Base-by-base conservation (phyloP, 2,113 vertebrate genomes). In the Miniopterus natalensis region DNA sequence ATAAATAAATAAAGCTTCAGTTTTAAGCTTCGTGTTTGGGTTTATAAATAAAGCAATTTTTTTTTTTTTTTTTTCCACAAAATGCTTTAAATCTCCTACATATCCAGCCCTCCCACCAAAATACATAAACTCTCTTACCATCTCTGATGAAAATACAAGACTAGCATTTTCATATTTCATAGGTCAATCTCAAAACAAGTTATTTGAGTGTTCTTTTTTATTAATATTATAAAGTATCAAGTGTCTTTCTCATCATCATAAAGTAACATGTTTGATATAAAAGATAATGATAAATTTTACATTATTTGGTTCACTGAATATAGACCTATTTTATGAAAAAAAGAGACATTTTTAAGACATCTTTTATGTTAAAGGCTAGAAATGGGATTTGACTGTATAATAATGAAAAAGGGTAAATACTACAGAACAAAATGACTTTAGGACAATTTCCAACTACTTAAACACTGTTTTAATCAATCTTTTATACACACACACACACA, bases 321-420 rank as follows among this genome's bases (percentile, higher is more conserved):
- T 36, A 98, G 68, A 96, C 15, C 29, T 63, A 92, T 63, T 97
- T 89, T 93, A 47, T 94, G 94, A 95, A 92, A 91, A 8, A 94
- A 95, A 93, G 23, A 84, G 66, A 36, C 3, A 90, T 94, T 96
- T 98, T 88, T 75, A 97, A 96, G 96, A 95, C 63, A 87, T 80
- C 92, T 97, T 98, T 98, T 97, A 90, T 86, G 55, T 98, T 98
- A 97, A 96, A 97, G 89, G 83, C 17, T 97, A 97, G 70, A 98
- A 97, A 96, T 88, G 94, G 93, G 81, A 97, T 94, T 96, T 97
- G 73, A 94, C 57, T 92, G 61, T 71, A 25, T 42, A 95, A 80
- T 96, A 96, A 96, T 42, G 53, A 40, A 51, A 95, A 93, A 40
- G 7, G 45, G 4, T 66, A 57, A 96, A 88, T 29, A 77, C 27